Percentiles rank a stretch among this genome's conserved stretches.
Conservation (phyloP, 2,797 vertebrate genomes). For the Ambastaia sidthimunki region DNA sequence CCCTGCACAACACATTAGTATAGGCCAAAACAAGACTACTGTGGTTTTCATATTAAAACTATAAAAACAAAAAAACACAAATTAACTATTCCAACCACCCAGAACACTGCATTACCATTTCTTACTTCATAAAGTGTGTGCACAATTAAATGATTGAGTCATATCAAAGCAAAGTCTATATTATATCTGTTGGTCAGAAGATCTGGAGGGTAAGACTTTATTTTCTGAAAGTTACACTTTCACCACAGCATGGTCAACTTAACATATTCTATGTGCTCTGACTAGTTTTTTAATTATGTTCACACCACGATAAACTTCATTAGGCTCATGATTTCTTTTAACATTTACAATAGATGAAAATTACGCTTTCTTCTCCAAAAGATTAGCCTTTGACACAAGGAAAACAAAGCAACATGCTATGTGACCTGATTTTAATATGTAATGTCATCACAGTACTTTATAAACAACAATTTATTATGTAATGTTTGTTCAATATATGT, state of each 20-base stretch:
- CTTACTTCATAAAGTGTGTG: neutral
- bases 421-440: no score
- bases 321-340: neutral
- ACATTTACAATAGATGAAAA: conserved; percentile 2
- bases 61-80: no score
- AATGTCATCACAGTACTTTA: no score
- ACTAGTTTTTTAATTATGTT: conserved; percentile 6
- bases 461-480: neutral
- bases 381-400: neutral
- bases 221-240: conserved; percentile 39
- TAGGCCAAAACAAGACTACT: neutral
- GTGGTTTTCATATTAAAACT: neutral
- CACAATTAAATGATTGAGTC: conserved; percentile 24
- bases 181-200: conserved; percentile 16
- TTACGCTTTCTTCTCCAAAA: neutral
- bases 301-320: conserved; percentile 1
- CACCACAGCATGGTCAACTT: conserved; percentile 5
- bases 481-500: neutral
- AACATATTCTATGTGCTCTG: neutral
- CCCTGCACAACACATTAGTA: neutral
- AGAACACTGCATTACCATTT: neutral
- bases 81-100: neutral
- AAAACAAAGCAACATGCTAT: no score
- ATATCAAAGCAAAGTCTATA: conserved; percentile 8
- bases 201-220: neutral